Base-by-base conservation (phyloP, 2,888 invertebrate species). In the Meteorus cinctellus region DNA sequence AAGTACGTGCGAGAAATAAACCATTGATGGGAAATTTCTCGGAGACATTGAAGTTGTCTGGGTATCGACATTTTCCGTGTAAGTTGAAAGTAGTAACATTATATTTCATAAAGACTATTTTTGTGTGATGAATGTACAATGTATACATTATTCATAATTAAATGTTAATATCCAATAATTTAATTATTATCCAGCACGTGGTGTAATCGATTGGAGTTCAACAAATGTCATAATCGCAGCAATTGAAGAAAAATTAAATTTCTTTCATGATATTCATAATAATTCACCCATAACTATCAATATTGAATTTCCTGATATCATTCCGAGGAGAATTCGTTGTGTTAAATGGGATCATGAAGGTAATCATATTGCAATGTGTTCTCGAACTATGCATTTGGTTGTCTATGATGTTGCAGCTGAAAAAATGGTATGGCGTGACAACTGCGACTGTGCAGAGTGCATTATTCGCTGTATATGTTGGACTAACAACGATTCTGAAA, bases 141-240 rank as follows among this genome's bases (percentile, higher is more conserved):
- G 62, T 14, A 31, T 63, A 36, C 51, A 24, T 31, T 55, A 8
- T 60, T 60, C 59, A 19, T 31, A 16, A 41, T 73, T 45, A 62
- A 34, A 34, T 34, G 34, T 8, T 2, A 6, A 2, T 34, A 2
- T 73, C 19, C 5, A n/a, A 65, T 29, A 27, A 16, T 14, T 24
- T 1, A 41, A 45, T 45, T 19, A 34, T 62, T 34, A 63, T 68
- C 51, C n/a, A 74, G 73, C 24, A 48, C 72, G 69, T 29, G 78
- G 75, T 36, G 48, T 55, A 10, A 60, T 86, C n/a, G 88, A 87
- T 70, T 88, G 87, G 88, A 82, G 86, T 14, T 75, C 82, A 2
- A 79, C 29, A 6, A 79, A 85, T 67, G 16, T 82, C 0, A 78
- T 88, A 12, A 84, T 82, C 0, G 79, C 82, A 4, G 77, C 75